These are phyloP conservation scores for Montipora capricornis DNA, from an alignment of 64 coral and sea anemone genomes.

Conservation along the genomic window DNA sequence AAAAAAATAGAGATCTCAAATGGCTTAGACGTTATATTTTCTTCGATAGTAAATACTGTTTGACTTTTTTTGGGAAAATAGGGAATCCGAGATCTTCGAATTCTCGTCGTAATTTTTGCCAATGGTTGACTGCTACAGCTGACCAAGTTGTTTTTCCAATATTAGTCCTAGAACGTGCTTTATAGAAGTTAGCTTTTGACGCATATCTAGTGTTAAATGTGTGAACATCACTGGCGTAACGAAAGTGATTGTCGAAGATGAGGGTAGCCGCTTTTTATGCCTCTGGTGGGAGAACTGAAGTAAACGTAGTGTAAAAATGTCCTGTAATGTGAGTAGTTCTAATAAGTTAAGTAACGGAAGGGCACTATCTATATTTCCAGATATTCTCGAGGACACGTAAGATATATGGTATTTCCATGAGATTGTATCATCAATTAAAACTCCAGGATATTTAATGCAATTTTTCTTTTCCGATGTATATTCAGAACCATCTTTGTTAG, in stretches of 20 bases:
- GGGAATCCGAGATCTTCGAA: not conserved
- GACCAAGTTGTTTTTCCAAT: not conserved
- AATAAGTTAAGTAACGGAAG: not conserved
- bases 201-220: conserved; percentile 4
- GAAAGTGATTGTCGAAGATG: not conserved
- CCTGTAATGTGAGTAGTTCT: not conserved
- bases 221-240: not conserved
- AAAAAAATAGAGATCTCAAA: no score
- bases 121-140: not conserved
- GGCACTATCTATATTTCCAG: not conserved
- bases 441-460: no score
- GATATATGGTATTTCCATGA: not conserved
- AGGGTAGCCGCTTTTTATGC: not conserved
- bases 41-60: not conserved
- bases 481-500: no score
- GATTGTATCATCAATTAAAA: no score
- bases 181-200: conserved; percentile 2
- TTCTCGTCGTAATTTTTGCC: not conserved
- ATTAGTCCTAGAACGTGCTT: conserved; percentile 8
- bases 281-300: conserved; percentile 2
- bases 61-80: not conserved
- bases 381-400: no score
- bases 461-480: no score
- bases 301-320: not conserved
- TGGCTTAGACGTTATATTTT: not conserved